Evolutionary conservation across 2,888 invertebrate species (phyloP), one percentile per base, ranked within the genome.

Genomic region (Pecten maximus): DNA sequence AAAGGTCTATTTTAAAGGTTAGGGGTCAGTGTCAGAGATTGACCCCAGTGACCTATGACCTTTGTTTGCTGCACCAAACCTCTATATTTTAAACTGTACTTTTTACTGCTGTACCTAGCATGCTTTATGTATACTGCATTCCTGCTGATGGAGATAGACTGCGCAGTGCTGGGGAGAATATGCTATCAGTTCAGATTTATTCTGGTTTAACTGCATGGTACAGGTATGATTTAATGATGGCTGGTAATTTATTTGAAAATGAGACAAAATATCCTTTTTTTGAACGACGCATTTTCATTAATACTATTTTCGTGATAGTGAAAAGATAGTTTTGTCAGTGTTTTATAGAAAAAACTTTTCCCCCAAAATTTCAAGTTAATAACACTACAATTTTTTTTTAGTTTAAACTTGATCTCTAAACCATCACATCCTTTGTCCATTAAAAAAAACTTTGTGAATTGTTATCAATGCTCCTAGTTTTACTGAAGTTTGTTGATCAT

Each of bases 31-130:
- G 74, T 28, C 74, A 74, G 74, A 35, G 74, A 74, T 35, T 74
- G 74, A 35, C 74, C 35, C 35, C 35, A 74, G 74, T 35, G 74
- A 74, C 74, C 74, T 74, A 35, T 74, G 74, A 74, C 74, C 74
- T 74, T 74, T 74, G 74, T 35, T 35, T 28, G 74, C 28, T 28
- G 74, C 74, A 74, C 74, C 74, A 74, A 74, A 10, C 28, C 10
- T 74, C 15, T 19, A 12, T 44, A 54, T 54, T 12, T 54, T 54
- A 54, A 54, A 54, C 8, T 19, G 50, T 74, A 35, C 74, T 74
- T 28, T 74, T 74, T 35, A 35, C 28, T 74, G 35, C 74, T 74
- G 74, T 12, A 60, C 23, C 23, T 16, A 60, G 60, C 60, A 74
- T 74, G 74, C 74, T 74, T 74, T 23, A 28, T 74, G 28, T 74